Base-by-base conservation (phyloP, 2,888 invertebrate genomes). In the Troglohyphantes excavatus region DNA sequence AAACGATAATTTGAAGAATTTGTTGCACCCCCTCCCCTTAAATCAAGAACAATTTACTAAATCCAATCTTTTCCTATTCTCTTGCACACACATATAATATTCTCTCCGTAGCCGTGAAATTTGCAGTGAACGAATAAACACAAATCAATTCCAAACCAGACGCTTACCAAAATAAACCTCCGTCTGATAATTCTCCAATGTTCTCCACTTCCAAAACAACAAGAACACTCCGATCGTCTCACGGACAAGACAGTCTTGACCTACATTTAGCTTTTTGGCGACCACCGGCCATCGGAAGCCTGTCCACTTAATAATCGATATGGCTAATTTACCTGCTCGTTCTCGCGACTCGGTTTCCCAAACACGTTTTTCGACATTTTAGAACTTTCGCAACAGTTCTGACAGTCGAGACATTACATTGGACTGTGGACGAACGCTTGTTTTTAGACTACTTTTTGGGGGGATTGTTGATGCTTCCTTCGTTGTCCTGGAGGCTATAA, bases 351-450 rank as follows among this genome's bases (percentile, higher is more conserved):
- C 72, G 26, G 33, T 81, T 81, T 53, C 53, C 39, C 7, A 76
- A 88, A 88, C 88, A 88, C 82, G 88, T 88, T 88, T 88, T 70
- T 88, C 88, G 75, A 63, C 88, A 88, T 88, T 82, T 82, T 76
- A 53, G 82, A 76, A 76, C 53, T 23, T n/a, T 7, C 2, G 46
- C 17, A 46, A 46, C 46, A 46, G 46, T 2, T 33, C 46, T 2
- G 17, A 46, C 46, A 17, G 46, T 46, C 17, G n/a, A n/a, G n/a
- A n/a, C n/a, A n/a, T n/a, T n/a, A n/a, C n/a, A n/a, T n/a, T n/a
- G n/a, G n/a, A n/a, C n/a, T n/a, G n/a, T n/a, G n/a, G n/a, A n/a
- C n/a, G n/a, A n/a, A n/a, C n/a, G n/a, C n/a, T n/a, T n/a, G n/a
- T n/a, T n/a, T n/a, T n/a, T n/a, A n/a, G n/a, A n/a, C n/a, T n/a